Evolutionary conservation across 2,113 vertebrate species (phyloP), one percentile per base, ranked within the genome.

Genomic region (Epinephelus fuscoguttatus): DNA sequence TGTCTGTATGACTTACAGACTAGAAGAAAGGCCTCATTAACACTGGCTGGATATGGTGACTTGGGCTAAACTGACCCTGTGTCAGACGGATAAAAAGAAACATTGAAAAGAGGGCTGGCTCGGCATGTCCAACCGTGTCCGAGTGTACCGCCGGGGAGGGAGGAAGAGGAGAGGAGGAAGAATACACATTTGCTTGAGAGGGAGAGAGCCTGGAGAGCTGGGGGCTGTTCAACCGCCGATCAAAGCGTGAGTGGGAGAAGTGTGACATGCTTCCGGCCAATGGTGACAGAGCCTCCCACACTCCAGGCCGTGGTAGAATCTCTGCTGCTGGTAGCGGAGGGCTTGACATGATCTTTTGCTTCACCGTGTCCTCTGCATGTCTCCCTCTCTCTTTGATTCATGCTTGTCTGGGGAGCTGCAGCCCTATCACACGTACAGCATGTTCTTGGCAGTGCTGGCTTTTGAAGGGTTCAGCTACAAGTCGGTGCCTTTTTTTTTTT

Each of bases 181-280:
- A 55, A 37, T 10, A 52, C 56, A 75, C 27, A 52, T 9, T 45
- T 5, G 59, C 14, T 57, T 55, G 27, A 77, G 37, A 66, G 67
- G 40, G 25, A 75, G 56, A 66, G 55, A 70, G 49, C 47, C 33
- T 37, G 30, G 62, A 30, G 73, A 59, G 68, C 23, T 52, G 42
- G 69, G 74, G 80, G 74, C 82, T 80, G 78, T 70, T 78, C 1
- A 71, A 25, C 50, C 6, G 6, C 21, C 13, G 55, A 68, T 78
- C 69, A n/a, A 75, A 82, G 85, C 0, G 1, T 49, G 86, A 86
- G 86, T 88, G 71, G 88, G 84, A 70, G 79, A 74, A 71, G 81
- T 84, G 84, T 68, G 89, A 89, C 84, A 70, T 61, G 69, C 37
- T 80, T 78, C 61, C 33, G 79, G 79, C 86, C 62, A 75, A 84